phyloP scores from a whole-genome alignment of 2,797 vertebrate genomes.

The Aotus griseimembra region DNA sequence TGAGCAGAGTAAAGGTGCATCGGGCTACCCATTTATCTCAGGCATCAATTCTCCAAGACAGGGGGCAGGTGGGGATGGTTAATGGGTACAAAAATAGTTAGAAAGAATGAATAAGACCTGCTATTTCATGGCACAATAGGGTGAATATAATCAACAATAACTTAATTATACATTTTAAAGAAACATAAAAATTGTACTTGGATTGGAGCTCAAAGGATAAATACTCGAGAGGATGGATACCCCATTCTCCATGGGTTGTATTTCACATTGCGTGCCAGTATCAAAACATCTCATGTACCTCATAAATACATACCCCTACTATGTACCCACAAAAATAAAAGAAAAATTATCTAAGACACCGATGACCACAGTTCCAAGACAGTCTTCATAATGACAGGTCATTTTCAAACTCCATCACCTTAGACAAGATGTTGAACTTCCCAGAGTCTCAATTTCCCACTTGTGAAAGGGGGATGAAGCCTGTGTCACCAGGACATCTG shows the following conservation, averaged over 20 bases:
- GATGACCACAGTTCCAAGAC: neutral
- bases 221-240: neutral
- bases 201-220: neutral
- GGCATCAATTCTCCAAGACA: neutral
- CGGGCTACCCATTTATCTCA: no score
- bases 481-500: neutral
- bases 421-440: neutral
- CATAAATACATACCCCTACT: neutral
- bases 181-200: neutral
- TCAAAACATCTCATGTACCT: neutral
- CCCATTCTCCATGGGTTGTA: neutral
- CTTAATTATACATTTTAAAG: neutral
- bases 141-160: neutral
- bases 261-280: neutral
- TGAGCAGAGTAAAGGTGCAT: neutral
- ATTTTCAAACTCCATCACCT: neutral
- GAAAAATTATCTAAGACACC: neutral
- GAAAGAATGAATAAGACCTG: neutral
- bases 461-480: neutral
- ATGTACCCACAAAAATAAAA: neutral
- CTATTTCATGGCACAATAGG: neutral
- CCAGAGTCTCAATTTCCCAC: neutral
- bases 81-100: neutral
- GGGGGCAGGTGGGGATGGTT: neutral
- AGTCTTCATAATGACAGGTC: neutral